Evolutionary conservation across 1,140 invertebrate species (phyloP), one percentile per base, ranked within the genome.

Genomic region (Pentalonia nigronervosa): DNA sequence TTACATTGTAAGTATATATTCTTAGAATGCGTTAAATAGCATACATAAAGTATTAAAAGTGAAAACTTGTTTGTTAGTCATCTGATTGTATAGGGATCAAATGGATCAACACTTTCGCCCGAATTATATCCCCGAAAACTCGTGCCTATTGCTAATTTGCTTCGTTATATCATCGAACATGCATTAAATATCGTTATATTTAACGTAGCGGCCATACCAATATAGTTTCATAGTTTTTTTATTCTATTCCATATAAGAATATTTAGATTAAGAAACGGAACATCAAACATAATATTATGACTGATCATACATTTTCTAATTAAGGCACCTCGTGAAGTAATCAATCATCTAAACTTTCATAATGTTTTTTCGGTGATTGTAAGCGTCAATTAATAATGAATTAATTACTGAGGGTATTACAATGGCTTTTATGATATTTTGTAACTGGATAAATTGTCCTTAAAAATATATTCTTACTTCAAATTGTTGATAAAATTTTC

Each of bases 261-360:
- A 84, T 84, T 41, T 23, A 41, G 34, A 84, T 87, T 48, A 48
- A 47, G 30, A 30, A n/a, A n/a, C 25, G 30, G 21, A 83, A 41
- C 20, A 36, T 41, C 36, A 87, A 47, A 87, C 23, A 47, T 11
- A 60, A 60, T 60, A 30, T 30, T 45, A 86, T 50, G 17, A 36
- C n/a, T 53, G 0, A 60, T 60, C 4, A 17, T 4, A 2, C 21
- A 89, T 89, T 89, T 53, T 36, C 34, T 53, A 34, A 34, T 89
- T 50, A 53, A 89, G 23, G 11, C 47, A 50, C 30, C n/a, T 23
- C 83, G 41, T 23, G 7, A 45, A 41, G 83, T 45, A 25, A 84
- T 84, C 83, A 45, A 84, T 84, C 83, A 45, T 84, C 8, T 21
- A 30, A 48, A 87, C 84, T 87, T 87, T 87, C 84, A 48, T 48